Conservation (phyloP, 2,113 vertebrate species). For the Microcebus ravelobensis region DNA sequence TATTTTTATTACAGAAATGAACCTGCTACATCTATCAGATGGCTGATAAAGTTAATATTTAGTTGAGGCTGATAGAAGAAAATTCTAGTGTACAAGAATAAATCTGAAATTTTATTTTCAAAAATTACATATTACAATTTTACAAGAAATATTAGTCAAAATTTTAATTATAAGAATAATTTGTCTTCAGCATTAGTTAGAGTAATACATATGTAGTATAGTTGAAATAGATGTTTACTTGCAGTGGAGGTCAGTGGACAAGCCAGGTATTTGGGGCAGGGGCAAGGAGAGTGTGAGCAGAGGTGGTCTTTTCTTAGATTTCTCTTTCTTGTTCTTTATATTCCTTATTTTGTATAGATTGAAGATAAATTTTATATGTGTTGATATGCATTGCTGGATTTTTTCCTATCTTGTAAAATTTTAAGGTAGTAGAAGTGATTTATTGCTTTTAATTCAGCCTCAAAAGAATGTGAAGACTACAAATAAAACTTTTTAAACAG, state of each 20-base stretch:
- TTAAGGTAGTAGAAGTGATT: neutral
- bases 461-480: neutral
- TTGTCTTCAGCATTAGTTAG: constrained; percentile 18
- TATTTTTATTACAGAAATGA: constrained; percentile 27
- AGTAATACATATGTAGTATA: neutral
- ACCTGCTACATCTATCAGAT: neutral
- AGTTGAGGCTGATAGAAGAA: neutral
- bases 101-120: constrained; percentile 16
- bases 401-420: constrained; percentile 4
- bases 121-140: neutral
- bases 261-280: neutral
- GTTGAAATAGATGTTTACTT: constrained; percentile 31
- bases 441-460: constrained; percentile 33
- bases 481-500: constrained; percentile 7
- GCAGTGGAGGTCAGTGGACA: neutral
- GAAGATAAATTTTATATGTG: neutral
- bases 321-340: neutral
- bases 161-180: constrained; percentile 19
- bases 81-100: neutral
- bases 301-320: neutral
- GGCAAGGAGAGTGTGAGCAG: neutral
- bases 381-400: neutral
- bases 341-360: neutral
- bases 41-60: constrained; percentile 42
- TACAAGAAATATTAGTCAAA: constrained; percentile 28